Evolutionary conservation across 1,140 invertebrate species (phyloP).

Genomic region (Dreissena polymorpha): DNA sequence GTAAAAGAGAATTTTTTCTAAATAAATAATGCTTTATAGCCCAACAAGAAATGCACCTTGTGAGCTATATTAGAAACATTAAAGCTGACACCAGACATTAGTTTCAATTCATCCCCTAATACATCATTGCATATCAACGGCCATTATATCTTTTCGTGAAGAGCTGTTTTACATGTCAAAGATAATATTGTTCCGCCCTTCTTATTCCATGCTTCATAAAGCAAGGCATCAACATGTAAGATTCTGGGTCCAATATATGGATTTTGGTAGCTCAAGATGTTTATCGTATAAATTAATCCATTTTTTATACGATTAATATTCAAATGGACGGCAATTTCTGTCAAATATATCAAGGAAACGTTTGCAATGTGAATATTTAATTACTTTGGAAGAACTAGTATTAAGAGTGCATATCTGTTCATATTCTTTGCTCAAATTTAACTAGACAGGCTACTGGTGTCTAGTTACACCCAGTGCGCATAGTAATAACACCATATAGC

Average conservation of each 20-base stretch:
- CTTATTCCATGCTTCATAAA: neutral
- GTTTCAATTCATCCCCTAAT: too few species aligned
- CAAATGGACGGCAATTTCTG: constrained; percentile 19
- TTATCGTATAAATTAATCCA: constrained; percentile 21
- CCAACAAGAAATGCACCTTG: too few species aligned
- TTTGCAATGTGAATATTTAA: constrained; percentile 44
- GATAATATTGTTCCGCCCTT: neutral
- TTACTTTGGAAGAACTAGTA: neutral
- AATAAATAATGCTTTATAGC: too few species aligned
- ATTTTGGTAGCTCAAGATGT: neutral
- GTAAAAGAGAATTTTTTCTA: too few species aligned
- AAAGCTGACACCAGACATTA: too few species aligned
- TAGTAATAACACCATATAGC: neutral
- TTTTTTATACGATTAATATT: constrained; percentile 48
- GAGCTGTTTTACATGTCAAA: too few species aligned
- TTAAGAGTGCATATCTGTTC: neutral
- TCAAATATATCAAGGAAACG: constrained; percentile 33
- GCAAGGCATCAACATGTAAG: neutral
- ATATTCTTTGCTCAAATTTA: neutral
- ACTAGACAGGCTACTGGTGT: neutral
- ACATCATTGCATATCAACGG: too few species aligned
- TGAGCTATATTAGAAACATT: too few species aligned
- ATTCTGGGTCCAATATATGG: neutral
- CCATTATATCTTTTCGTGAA: too few species aligned
- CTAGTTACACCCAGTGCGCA: neutral